These are phyloP conservation scores for Hyperopisus bebe DNA, from an alignment of 2,113 vertebrate species.

Conservation along the genomic window DNA sequence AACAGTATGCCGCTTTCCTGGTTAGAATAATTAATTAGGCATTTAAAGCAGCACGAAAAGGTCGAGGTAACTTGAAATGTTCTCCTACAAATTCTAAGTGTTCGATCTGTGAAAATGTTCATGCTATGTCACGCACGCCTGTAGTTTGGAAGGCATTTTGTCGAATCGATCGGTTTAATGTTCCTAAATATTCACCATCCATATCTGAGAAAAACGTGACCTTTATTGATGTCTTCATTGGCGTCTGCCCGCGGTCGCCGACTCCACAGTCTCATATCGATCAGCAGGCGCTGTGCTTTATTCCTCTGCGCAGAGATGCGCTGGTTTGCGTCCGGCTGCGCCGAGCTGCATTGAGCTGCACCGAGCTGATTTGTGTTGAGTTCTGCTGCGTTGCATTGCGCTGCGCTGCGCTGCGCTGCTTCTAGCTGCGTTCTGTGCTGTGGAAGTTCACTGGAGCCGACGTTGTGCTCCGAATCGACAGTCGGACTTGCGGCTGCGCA, in stretches of 20 bases:
- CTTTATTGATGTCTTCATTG: not conserved
- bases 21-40: not conserved
- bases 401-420: not conserved
- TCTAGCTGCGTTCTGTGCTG: not conserved
- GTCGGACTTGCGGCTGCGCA: conserved; percentile 16
- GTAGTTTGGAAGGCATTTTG: not conserved
- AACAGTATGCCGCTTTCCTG: not conserved
- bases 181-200: not conserved
- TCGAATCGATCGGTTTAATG: not conserved
- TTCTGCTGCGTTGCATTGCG: not conserved
- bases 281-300: not conserved
- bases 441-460: not conserved
- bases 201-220: not conserved
- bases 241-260: not conserved
- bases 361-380: not conserved
- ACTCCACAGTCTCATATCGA: not conserved
- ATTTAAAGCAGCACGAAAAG: not conserved
- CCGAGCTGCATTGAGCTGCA: not conserved
- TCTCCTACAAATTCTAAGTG: not conserved
- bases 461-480: not conserved
- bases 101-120: not conserved
- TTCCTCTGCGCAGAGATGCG: not conserved
- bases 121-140: not conserved
- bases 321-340: not conserved
- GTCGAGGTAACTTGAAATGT: not conserved